phyloP scores from a whole-genome alignment of 2,797 vertebrate genomes.

The Molossus alvarezi region DNA sequence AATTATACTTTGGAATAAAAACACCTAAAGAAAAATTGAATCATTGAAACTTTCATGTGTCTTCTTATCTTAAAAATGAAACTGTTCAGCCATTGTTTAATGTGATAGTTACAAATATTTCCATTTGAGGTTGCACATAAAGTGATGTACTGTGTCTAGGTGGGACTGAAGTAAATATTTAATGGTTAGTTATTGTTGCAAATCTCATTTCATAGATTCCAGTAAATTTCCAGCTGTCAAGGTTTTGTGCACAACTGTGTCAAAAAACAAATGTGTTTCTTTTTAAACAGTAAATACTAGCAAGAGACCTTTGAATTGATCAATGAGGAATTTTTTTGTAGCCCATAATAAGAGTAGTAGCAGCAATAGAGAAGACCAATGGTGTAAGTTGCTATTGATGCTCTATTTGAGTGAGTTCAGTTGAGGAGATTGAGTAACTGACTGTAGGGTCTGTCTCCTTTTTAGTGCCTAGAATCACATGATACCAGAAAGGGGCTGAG shows the following conservation, averaged over 20 bases:
- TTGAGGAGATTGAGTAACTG: background rate
- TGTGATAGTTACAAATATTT: background rate
- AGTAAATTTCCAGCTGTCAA: constrained; percentile 69
- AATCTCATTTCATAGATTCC: constrained; percentile 73
- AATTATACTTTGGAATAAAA: background rate
- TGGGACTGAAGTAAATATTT: constrained; percentile 35
- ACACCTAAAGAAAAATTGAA: background rate
- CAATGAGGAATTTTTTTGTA: constrained; percentile 62
- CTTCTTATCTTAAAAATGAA: background rate
- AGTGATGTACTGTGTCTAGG: constrained; percentile 28
- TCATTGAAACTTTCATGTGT: background rate
- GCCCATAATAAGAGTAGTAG: background rate
- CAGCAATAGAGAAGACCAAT: background rate
- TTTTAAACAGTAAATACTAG: constrained; percentile 59
- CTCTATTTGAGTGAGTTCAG: background rate
- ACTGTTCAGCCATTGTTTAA: constrained; percentile 12
- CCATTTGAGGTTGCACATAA: background rate
- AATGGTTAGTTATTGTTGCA: constrained; percentile 70
- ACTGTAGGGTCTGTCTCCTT: background rate
- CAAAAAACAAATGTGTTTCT: constrained; percentile 53
- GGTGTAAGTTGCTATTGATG: background rate
- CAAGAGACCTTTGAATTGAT: constrained; percentile 45
- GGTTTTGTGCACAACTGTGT: constrained; percentile 68
- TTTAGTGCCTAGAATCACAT: background rate
- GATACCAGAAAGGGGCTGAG: background rate